Percentiles rank a stretch among this genome's conserved stretches.
Conservation (phyloP, 2,888 invertebrate species). For the Eupithecia vulgata region DNA sequence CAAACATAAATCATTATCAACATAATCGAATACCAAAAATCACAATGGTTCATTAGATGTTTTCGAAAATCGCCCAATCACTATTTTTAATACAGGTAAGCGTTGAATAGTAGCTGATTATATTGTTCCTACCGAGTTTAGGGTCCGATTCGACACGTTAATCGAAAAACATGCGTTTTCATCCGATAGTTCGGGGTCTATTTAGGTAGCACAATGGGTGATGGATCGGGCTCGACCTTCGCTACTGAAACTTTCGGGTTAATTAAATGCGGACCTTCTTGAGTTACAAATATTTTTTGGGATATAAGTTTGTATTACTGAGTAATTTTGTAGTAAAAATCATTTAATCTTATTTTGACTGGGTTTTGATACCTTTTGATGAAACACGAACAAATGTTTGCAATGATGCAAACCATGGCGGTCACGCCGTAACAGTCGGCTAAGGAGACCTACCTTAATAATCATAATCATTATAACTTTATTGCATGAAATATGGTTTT, state of each 20-base stretch:
- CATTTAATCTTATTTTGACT: not conserved
- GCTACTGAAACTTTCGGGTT: constrained; percentile 61
- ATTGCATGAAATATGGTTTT: no score
- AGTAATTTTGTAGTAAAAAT: no score
- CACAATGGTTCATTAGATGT: constrained; percentile 81
- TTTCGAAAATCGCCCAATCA: constrained; percentile 72
- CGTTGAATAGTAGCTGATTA: constrained; percentile 79
- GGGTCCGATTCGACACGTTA: constrained; percentile 78
- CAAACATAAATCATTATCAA: constrained; percentile 71
- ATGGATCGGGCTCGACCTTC: constrained; percentile 59
- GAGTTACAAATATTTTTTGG: not conserved
- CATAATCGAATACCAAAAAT: constrained; percentile 78
- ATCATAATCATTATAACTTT: no score
- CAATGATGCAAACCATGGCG: no score
- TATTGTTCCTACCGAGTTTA: constrained; percentile 77
- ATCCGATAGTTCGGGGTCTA: constrained; percentile 60
- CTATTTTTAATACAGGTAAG: constrained; percentile 74
- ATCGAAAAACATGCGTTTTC: constrained; percentile 79
- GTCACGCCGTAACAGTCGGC: no score
- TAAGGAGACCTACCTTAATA: no score
- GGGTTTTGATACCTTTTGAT: not conserved
- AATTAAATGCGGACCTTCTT: constrained; percentile 48
- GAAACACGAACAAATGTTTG: not conserved
- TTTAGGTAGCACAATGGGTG: constrained; percentile 56
- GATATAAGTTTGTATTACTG: not conserved